Conservation (phyloP, 2,888 invertebrate species). For the Caenorhabditis wallacei region DNA sequence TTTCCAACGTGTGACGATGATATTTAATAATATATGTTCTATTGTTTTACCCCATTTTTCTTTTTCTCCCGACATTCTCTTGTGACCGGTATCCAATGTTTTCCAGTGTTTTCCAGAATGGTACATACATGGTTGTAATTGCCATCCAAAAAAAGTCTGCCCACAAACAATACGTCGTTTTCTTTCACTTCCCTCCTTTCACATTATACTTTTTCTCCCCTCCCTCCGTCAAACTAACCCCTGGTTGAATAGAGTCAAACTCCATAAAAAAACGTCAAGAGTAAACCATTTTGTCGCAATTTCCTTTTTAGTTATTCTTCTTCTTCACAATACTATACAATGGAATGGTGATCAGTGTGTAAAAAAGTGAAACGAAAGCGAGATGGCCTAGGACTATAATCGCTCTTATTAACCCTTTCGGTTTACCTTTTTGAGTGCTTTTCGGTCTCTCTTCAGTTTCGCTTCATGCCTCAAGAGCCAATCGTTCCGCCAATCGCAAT, state of each 20-base stretch:
- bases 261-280: conserved; percentile 33
- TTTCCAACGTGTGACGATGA: conserved; percentile 75
- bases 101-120: conserved; percentile 41
- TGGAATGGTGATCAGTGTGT: conserved; percentile 39
- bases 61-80: conserved; percentile 10
- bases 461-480: conserved; percentile 47
- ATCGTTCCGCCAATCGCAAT: conserved; percentile 53
- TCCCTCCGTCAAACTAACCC: background rate
- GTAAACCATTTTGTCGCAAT: conserved; percentile 29
- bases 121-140: conserved; percentile 58
- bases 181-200: conserved; percentile 21
- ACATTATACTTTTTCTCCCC: conserved; percentile 14
- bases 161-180: conserved; percentile 55
- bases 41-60: conserved; percentile 3
- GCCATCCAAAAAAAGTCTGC: conserved; percentile 45
- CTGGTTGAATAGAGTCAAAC: conserved; percentile 56
- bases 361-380: conserved; percentile 39
- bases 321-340: conserved; percentile 16
- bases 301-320: conserved; percentile 15
- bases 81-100: conserved; percentile 45
- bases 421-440: conserved; percentile 58
- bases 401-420: conserved; percentile 60
- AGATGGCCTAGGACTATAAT: conserved; percentile 46
- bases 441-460: conserved; percentile 32
- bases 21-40: conserved; percentile 41